phyloP scores from a whole-genome alignment of 2,797 vertebrate genomes.

The Falco concolor region DNA sequence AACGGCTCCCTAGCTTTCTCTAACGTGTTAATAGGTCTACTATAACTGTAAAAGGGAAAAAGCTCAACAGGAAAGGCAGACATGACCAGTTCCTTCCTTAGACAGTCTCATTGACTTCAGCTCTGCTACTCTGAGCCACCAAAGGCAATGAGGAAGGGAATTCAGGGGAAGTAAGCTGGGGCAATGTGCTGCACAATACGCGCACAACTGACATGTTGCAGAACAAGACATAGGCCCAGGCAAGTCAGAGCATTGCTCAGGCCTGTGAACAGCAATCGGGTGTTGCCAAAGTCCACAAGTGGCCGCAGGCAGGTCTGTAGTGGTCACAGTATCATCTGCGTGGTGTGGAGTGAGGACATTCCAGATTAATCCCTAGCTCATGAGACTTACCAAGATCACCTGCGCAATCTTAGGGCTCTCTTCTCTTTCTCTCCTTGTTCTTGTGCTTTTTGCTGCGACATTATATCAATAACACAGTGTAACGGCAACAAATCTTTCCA shows the following conservation, averaged over 20 bases:
- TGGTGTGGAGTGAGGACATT: neutral
- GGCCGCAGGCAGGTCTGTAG: neutral
- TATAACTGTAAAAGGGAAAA: constrained; percentile 4
- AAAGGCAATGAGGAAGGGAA: neutral
- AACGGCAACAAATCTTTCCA: neutral
- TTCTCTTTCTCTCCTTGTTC: neutral
- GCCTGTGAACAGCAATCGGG: neutral
- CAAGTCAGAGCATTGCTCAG: constrained; percentile 19
- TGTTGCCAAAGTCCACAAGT: neutral
- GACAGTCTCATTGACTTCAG: neutral
- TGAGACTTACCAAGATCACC: neutral
- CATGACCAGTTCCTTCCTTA: constrained; percentile 20
- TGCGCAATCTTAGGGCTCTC: neutral
- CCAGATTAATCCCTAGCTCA: neutral
- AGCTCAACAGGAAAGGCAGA: constrained; percentile 32
- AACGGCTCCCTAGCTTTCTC: neutral
- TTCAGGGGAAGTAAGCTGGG: neutral
- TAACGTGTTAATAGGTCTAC: neutral
- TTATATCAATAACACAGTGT: neutral
- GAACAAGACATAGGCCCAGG: neutral
- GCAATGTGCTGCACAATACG: neutral
- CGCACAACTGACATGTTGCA: neutral
- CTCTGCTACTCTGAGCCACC: neutral
- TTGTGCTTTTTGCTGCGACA: neutral
- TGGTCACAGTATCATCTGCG: neutral